Evolutionary conservation across 2,888 invertebrate genomes (phyloP).

Genomic region (Mythimna ferrago): DNA sequence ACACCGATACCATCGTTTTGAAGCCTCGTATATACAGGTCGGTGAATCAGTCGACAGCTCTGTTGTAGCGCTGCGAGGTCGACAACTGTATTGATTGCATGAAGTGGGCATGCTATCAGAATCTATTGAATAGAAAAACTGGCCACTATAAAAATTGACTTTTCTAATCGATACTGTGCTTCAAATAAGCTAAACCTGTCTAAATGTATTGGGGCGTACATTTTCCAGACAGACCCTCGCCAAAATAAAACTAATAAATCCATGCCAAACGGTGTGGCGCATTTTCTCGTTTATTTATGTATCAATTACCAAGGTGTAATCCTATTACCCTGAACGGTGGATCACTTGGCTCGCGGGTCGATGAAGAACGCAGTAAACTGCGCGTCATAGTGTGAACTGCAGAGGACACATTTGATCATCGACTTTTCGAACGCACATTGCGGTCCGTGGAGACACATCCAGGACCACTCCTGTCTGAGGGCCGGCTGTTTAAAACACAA

Average conservation of each 20-base stretch:
- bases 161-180: not conserved
- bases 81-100: constrained; percentile 8
- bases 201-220: not conserved
- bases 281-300: constrained; percentile 1
- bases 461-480: constrained; percentile 88
- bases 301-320: constrained; percentile 40
- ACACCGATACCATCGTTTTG: constrained; percentile 19
- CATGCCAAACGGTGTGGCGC: not conserved
- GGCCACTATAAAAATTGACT: not conserved
- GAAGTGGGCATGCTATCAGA: constrained; percentile 21
- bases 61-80: not conserved
- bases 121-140: not conserved
- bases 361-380: constrained; percentile 91
- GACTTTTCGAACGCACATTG: constrained; percentile 92
- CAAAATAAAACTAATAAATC: not conserved
- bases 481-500: constrained; percentile 74
- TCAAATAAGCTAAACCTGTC: not conserved
- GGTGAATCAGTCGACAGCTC: constrained; percentile 20
- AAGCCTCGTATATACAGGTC: constrained; percentile 19
- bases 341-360: constrained; percentile 91
- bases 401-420: constrained; percentile 90
- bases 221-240: not conserved
- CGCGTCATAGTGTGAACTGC: constrained; percentile 86
- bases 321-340: constrained; percentile 86
- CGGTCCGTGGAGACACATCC: constrained; percentile 85